phyloP scores from a whole-genome alignment of 92 coral and sea anemone species.

The Porites cylindrica region DNA sequence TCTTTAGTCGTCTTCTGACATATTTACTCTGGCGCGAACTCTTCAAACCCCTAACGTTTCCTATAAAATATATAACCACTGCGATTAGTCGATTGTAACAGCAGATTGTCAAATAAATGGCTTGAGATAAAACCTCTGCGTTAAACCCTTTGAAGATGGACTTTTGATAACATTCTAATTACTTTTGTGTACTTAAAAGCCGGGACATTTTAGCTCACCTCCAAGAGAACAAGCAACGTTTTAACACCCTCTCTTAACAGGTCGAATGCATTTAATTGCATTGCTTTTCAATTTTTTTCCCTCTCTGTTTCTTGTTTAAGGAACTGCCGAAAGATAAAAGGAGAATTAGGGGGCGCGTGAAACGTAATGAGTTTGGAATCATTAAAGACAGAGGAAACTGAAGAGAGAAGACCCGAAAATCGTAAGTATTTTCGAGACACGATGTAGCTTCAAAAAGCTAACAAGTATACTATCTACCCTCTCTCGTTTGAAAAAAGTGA shows the following conservation, averaged over 20 bases:
- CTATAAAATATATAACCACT: not conserved
- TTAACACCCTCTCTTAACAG: slow-evolving; percentile 26
- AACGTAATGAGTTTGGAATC: slow-evolving; percentile 48
- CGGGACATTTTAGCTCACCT: slow-evolving; percentile 1
- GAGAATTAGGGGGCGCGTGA: not conserved
- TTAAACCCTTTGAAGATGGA: not conserved
- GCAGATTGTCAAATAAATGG: not conserved
- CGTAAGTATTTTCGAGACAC: slow-evolving; percentile 13
- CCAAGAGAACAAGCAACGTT: not conserved
- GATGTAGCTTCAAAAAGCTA: not conserved
- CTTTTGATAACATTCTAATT: slow-evolving; percentile 18
- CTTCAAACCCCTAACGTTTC: not conserved
- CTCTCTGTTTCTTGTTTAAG: slow-evolving; percentile 18
- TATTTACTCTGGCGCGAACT: not conserved
- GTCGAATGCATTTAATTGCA: not conserved
- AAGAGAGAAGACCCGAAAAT: not conserved
- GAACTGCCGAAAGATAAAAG: not conserved
- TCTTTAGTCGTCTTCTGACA: not conserved
- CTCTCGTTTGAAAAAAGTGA: not conserved
- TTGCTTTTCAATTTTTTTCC: not conserved
- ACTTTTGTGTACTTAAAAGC: slow-evolving; percentile 9
- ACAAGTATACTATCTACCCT: not conserved
- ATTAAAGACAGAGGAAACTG: slow-evolving; percentile 3
- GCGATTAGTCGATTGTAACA: not conserved
- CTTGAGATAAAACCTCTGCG: not conserved